A percentile compares a stretch with the other conserved stretches of the same genome.
Evolutionary conservation across 1,140 invertebrate genomes (phyloP).

Genomic region (Cyphomyrmex costatus): DNA sequence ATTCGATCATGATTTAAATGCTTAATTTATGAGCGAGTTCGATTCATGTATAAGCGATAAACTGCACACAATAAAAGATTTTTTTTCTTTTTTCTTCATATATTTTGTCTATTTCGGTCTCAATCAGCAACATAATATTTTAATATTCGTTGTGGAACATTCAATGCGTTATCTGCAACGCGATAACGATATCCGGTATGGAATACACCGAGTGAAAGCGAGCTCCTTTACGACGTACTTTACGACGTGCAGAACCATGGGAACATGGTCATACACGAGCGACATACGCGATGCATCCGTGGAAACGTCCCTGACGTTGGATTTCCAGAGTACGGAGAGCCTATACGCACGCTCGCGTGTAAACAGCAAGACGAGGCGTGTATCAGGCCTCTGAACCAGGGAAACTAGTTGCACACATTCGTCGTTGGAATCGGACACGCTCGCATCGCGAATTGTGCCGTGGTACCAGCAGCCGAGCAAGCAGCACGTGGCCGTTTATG

Average conservation of each 20-base stretch:
- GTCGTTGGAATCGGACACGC: conserved; percentile 41
- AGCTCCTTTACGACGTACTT: not conserved
- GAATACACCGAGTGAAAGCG: conserved; percentile 19
- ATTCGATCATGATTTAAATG: not conserved
- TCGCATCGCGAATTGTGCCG: conserved; percentile 60
- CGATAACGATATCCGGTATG: conserved; percentile 20
- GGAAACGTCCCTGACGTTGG: conserved; percentile 66
- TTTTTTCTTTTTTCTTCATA: no score
- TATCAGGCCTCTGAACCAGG: conserved; percentile 3
- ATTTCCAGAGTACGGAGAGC: conserved; percentile 44
- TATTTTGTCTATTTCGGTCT: not conserved
- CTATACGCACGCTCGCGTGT: conserved; percentile 25
- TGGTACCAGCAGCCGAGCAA: conserved; percentile 30
- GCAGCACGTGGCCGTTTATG: conserved; percentile 79
- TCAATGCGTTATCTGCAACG: conserved; percentile 18
- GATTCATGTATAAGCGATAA: not conserved
- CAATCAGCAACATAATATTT: not conserved
- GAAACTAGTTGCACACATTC: conserved; percentile 60
- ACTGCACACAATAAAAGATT: not conserved
- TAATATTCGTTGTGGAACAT: not conserved
- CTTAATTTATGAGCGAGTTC: not conserved
- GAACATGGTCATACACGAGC: conserved; percentile 47
- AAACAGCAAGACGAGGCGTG: conserved; percentile 30
- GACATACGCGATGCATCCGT: conserved; percentile 28
- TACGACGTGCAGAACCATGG: conserved; percentile 56